Evolutionary conservation across 2,888 invertebrate species (phyloP).

Genomic region (Drosophila melanosoma): DNA sequence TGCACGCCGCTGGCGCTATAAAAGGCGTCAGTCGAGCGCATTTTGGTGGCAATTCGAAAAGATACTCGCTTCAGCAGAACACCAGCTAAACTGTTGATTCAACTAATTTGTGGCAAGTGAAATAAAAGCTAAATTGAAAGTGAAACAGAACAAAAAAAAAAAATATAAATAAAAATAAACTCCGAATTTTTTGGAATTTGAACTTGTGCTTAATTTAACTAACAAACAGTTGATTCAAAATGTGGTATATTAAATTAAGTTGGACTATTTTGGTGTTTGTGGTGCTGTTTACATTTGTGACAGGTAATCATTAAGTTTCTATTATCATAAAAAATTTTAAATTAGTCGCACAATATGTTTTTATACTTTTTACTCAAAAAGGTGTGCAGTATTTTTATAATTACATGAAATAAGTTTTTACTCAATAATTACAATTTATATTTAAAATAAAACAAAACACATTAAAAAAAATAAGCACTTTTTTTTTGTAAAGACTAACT

Average conservation of each 20-base stretch:
- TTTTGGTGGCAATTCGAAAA: slow-evolving; percentile 70
- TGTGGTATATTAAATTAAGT: slow-evolving; percentile 67
- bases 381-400: background rate
- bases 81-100: slow-evolving; percentile 29
- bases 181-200: background rate
- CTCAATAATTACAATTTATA: background rate
- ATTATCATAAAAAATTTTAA: background rate
- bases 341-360: background rate
- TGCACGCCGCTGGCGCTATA: slow-evolving; percentile 68
- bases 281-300: slow-evolving; percentile 64
- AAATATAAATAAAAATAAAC: background rate
- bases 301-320: slow-evolving; percentile 58
- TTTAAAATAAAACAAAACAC: background rate
- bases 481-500: background rate
- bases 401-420: background rate
- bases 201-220: slow-evolving; percentile 24
- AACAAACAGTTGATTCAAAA: slow-evolving; percentile 31
- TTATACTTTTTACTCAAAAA: background rate
- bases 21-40: slow-evolving; percentile 77
- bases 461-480: background rate
- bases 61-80: slow-evolving; percentile 15
- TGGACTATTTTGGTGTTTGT: slow-evolving; percentile 64
- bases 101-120: slow-evolving; percentile 43
- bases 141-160: slow-evolving; percentile 15
- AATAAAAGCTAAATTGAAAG: slow-evolving; percentile 33